These are phyloP conservation scores for Endomychus coccineus DNA, from an alignment of 2,888 invertebrate species.

Conservation along the genomic window DNA sequence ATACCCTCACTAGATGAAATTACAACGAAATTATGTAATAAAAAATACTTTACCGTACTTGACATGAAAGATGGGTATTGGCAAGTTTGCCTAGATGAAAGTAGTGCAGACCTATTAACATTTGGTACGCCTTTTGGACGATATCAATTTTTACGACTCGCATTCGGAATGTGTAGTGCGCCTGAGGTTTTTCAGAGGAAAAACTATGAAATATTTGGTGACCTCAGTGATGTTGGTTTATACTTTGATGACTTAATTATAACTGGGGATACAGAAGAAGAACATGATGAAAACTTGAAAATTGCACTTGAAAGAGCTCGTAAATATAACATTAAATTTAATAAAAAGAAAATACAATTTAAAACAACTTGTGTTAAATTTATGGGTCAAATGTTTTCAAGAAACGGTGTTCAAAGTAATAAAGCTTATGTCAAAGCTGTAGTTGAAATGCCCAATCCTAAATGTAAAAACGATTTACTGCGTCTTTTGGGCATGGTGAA, in stretches of 20 bases:
- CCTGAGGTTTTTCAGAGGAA: no score
- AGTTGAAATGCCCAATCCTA: slow-evolving; percentile 18
- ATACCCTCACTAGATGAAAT: slow-evolving; percentile 19
- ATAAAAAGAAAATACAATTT: slow-evolving; percentile 18
- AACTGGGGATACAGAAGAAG: slow-evolving; percentile 12
- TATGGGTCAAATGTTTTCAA: slow-evolving; percentile 19
- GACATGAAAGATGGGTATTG: slow-evolving; percentile 21
- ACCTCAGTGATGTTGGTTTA: slow-evolving; percentile 15
- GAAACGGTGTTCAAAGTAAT: slow-evolving; percentile 17
- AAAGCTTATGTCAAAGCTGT: slow-evolving; percentile 22
- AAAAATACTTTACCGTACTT: slow-evolving; percentile 19
- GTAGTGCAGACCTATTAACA: slow-evolving; percentile 12
- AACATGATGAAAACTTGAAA: slow-evolving; percentile 18
- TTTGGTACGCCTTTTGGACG: slow-evolving; percentile 20
- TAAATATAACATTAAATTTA: slow-evolving; percentile 20
- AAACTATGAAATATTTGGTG: no score
- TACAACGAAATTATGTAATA: slow-evolving; percentile 15
- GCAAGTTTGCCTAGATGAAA: no score
- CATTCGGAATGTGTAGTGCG: no score
- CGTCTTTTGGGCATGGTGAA: slow-evolving; percentile 16
- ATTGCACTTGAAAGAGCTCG: slow-evolving; percentile 14
- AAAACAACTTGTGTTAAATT: slow-evolving; percentile 17
- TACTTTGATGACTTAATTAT: slow-evolving; percentile 22
- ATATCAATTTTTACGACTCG: no score
- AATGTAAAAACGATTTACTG: slow-evolving; percentile 19